Percentiles rank a stretch among this genome's conserved stretches.
Conservation (phyloP, 2,797 vertebrate species). For the Zenarchopterus dispar region DNA sequence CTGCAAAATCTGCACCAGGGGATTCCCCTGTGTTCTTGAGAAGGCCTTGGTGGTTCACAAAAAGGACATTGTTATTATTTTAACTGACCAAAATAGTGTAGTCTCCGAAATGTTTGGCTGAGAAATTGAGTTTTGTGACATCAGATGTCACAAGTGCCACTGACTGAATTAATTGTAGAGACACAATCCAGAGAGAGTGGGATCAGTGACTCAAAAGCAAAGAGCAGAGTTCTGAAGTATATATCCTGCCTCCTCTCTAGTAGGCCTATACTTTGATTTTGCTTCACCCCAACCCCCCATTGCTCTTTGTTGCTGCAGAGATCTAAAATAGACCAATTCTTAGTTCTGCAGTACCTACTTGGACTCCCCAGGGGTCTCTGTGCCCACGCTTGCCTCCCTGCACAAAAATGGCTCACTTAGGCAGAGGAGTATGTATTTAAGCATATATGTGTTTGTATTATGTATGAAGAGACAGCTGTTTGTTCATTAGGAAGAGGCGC, state of each 20-base stretch:
- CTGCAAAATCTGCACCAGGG: too few relatives aligned
- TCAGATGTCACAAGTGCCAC: not conserved
- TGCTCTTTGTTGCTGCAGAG: constrained; percentile 61
- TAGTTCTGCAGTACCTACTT: constrained; percentile 69
- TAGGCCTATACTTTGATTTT: constrained; percentile 36
- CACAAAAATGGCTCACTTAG: constrained; percentile 46
- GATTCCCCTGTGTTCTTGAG: not conserved
- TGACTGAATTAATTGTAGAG: constrained; percentile 21
- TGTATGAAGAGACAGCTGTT: constrained; percentile 7
- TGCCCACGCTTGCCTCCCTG: constrained; percentile 65
- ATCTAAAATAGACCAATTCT: constrained; percentile 71
- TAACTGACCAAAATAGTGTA: not conserved
- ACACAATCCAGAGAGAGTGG: constrained; percentile 6
- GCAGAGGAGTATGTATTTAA: constrained; percentile 27
- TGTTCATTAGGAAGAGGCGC: constrained; percentile 10
- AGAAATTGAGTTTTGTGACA: too few relatives aligned
- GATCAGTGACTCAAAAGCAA: constrained; percentile 14
- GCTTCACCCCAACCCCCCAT: constrained; percentile 7
- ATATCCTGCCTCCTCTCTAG: constrained; percentile 37
- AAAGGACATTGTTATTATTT: constrained; percentile 7
- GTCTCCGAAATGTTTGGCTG: too few relatives aligned
- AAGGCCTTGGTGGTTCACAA: not conserved
- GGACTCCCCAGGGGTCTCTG: constrained; percentile 75
- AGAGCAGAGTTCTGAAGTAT: constrained; percentile 16
- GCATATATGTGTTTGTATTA: not conserved